Evolutionary conservation across 1,140 invertebrate genomes (phyloP).

Genomic region (Yoshiicerus persimilis): DNA sequence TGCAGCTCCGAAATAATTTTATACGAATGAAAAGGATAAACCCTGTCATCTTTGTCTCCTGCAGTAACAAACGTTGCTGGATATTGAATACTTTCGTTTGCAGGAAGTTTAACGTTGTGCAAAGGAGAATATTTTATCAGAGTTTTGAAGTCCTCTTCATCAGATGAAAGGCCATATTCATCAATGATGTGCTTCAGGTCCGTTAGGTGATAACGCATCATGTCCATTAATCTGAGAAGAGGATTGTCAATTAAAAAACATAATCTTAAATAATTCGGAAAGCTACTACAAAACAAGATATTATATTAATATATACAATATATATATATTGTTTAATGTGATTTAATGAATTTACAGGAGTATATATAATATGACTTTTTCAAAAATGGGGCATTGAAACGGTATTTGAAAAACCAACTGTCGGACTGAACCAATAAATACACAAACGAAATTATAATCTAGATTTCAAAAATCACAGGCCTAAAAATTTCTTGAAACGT

Average conservation of each 20-base stretch:
- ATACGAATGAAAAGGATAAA: conserved; percentile 65
- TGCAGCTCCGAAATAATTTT: conserved; percentile 68
- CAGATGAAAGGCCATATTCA: conserved; percentile 92
- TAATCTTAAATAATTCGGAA: no score
- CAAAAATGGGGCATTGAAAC: no score
- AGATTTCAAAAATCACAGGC: no score
- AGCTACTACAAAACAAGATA: no score
- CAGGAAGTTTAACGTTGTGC: conserved; percentile 80
- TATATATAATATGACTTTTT: no score
- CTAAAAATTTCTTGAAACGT: no score
- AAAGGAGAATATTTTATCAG: conserved; percentile 90
- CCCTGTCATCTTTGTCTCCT: conserved; percentile 69
- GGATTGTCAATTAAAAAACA: no score
- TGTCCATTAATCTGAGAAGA: conserved; percentile 93
- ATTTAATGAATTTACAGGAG: no score
- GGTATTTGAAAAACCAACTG: conserved; percentile 50
- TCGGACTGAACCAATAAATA: background rate
- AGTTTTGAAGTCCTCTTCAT: conserved; percentile 82
- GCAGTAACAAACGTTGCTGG: conserved; percentile 63
- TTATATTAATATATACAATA: no score
- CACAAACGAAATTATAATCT: no score
- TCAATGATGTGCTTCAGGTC: conserved; percentile 94
- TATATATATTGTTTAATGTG: no score
- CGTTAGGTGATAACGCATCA: conserved; percentile 96
- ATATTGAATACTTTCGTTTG: conserved; percentile 57